phyloP scores from a whole-genome alignment of 2,888 invertebrate genomes.

The Epinotia nisella region DNA sequence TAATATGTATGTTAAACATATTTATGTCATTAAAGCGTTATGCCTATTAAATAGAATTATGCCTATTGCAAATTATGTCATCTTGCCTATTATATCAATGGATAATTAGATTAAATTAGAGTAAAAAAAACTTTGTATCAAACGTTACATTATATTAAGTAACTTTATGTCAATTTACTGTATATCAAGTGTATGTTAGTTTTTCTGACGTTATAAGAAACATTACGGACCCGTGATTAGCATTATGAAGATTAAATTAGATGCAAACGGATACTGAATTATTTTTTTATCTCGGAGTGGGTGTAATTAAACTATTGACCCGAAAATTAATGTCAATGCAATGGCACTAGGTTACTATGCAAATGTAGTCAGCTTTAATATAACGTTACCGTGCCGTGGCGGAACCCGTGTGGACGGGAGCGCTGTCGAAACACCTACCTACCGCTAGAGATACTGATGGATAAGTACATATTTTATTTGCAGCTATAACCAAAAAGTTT shows the following conservation, averaged over 20 bases:
- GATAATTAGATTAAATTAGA: too few relatives aligned
- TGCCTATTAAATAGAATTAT: too few relatives aligned
- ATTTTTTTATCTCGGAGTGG: conserved; percentile 53
- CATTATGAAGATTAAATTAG: conserved; percentile 46
- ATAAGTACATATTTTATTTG: background rate
- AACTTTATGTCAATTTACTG: too few relatives aligned
- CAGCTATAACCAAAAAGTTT: too few relatives aligned
- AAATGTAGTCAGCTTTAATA: conserved; percentile 6
- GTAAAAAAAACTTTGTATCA: too few relatives aligned
- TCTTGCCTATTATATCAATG: too few relatives aligned
- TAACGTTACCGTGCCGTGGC: background rate
- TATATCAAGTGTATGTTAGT: too few relatives aligned
- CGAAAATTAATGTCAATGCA: conserved; percentile 58
- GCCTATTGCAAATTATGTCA: too few relatives aligned
- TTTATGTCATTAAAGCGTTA: too few relatives aligned
- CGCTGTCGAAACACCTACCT: background rate
- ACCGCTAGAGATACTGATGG: background rate
- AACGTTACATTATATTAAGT: too few relatives aligned
- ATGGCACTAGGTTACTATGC: conserved; percentile 14
- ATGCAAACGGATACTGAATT: conserved; percentile 55
- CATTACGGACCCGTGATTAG: conserved; percentile 1
- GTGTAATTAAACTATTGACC: conserved; percentile 71
- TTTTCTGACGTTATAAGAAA: too few relatives aligned
- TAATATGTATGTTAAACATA: too few relatives aligned
- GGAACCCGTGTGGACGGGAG: background rate